These are phyloP conservation scores for Oscarella lobularis DNA, from an alignment of 37 sponge, comb jelly and placozoan species.

Conservation along the genomic window DNA sequence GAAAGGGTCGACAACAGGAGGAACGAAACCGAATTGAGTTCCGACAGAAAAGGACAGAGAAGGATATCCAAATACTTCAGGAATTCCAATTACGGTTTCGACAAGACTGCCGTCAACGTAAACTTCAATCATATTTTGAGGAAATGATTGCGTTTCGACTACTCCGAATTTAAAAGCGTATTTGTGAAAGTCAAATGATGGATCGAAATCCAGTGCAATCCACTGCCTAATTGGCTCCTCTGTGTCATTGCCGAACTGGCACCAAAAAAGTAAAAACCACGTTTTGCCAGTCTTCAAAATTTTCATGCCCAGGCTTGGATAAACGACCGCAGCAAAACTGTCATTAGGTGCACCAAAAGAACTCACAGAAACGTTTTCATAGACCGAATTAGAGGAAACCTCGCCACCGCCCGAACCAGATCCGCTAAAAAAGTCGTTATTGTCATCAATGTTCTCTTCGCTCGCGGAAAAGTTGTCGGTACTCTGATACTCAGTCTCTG, in stretches of 20 bases:
- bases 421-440: background rate
- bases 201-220: slow-evolving; percentile 1
- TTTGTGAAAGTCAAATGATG: slow-evolving; percentile 3
- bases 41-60: slow-evolving; percentile 22
- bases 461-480: too few relatives aligned
- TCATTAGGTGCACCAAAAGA: background rate
- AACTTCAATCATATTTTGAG: background rate
- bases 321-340: background rate
- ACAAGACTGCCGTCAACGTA: slow-evolving; percentile 24
- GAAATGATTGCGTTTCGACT: background rate
- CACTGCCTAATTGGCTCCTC: background rate
- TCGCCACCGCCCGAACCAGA: background rate
- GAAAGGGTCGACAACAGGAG: background rate
- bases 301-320: background rate
- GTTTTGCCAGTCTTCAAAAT: background rate
- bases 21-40: slow-evolving; percentile 29
- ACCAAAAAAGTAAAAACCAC: background rate
- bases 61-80: slow-evolving; percentile 18
- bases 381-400: too few relatives aligned
- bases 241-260: background rate
- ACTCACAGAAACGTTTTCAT: background rate
- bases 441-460: too few relatives aligned
- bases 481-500: too few relatives aligned
- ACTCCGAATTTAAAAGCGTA: background rate
- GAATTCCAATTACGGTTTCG: slow-evolving; percentile 30